Evolutionary conservation across 2,113 vertebrate species (phyloP).

Genomic region (Calidris pygmaea): DNA sequence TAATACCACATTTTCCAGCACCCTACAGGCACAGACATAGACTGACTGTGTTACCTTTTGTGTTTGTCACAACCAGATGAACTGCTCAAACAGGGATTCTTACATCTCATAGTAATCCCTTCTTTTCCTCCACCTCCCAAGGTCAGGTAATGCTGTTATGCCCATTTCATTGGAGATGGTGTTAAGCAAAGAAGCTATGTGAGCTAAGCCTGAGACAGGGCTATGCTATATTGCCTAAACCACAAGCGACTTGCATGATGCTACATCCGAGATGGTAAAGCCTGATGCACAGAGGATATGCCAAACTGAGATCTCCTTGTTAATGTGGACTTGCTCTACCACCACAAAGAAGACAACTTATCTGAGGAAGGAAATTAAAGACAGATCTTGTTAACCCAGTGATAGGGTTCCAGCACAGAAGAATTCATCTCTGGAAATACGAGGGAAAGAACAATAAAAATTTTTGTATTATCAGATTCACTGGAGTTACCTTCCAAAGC

Average conservation of each 20-base stretch:
- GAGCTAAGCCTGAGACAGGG: background rate
- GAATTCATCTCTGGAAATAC: background rate
- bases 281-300: background rate
- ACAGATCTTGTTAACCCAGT: background rate
- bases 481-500: background rate
- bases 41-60: background rate
- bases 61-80: background rate
- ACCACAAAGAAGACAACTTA: background rate
- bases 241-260: rapidly evolving
- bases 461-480: background rate
- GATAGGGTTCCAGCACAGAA: background rate
- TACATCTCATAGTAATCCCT: background rate
- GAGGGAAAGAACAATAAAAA: background rate
- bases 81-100: background rate
- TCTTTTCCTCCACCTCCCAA: background rate
- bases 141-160: background rate
- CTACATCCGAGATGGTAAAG: background rate
- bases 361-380: background rate
- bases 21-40: background rate
- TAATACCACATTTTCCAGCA: background rate
- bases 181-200: background rate
- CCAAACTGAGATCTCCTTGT: background rate
- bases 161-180: background rate
- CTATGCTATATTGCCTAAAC: background rate
- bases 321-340: background rate